Conservation (phyloP, 2,113 vertebrate species). For the Oryzias woworae region DNA sequence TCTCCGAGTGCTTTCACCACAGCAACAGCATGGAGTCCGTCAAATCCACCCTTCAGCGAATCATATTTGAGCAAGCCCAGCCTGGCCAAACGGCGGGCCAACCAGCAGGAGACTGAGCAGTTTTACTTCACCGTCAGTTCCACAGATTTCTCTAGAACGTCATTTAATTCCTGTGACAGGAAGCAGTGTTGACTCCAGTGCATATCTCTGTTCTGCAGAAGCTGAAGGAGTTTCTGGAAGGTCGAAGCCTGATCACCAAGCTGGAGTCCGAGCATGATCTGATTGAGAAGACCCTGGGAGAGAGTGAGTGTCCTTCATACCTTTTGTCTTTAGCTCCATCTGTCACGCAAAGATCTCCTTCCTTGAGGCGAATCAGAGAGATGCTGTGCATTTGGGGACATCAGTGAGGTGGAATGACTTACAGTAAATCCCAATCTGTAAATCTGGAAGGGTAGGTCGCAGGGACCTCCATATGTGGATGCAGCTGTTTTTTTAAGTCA, state of each 20-base stretch:
- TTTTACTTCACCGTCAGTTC: conserved; percentile 95
- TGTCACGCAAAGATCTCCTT: conserved; percentile 14
- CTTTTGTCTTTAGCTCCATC: conserved; percentile 19
- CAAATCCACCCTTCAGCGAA: conserved; percentile 93
- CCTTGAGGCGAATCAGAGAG: conserved; percentile 20
- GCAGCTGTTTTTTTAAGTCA: conserved; percentile 38
- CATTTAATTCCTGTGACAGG: background rate
- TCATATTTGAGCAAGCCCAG: conserved; percentile 99
- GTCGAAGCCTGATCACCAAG: conserved; percentile 97
- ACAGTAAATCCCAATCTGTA: conserved; percentile 18
- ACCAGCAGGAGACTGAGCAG: conserved; percentile 98
- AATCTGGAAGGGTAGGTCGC: conserved; percentile 33
- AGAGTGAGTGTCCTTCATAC: conserved; percentile 84
- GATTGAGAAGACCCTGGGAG: conserved; percentile 94
- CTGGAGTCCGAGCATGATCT: conserved; percentile 97
- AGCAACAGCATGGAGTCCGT: conserved; percentile 99
- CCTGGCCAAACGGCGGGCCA: conserved; percentile 94
- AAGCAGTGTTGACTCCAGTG: background rate
- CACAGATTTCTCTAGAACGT: background rate
- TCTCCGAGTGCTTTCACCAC: conserved; percentile 97
- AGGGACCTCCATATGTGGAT: conserved; percentile 50
- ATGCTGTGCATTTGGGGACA: conserved; percentile 23
- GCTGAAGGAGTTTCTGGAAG: conserved; percentile 98
- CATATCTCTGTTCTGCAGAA: conserved; percentile 78
- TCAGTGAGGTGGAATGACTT: conserved; percentile 28